A percentile compares a stretch with the other conserved stretches of the same genome.
phyloP scores from a whole-genome alignment of 2,888 invertebrate species.

The Cryptocephalus primarius region DNA sequence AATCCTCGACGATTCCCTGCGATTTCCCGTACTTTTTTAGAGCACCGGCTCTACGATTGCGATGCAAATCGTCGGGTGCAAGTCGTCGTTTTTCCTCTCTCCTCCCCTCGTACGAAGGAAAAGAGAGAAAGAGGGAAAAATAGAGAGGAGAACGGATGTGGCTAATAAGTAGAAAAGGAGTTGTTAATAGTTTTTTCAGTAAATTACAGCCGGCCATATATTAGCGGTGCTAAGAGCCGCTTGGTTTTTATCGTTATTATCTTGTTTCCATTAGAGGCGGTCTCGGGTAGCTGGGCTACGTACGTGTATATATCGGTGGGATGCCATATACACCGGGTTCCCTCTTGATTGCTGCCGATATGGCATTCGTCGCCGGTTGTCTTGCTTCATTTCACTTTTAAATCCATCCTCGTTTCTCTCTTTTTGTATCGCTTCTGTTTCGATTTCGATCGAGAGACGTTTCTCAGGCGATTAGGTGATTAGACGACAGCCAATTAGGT shows the following conservation, averaged over 20 bases:
- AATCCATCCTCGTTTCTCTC: constrained; percentile 2
- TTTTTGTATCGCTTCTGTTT: constrained; percentile 12
- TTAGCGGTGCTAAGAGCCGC: constrained; percentile 27
- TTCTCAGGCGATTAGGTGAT: constrained; percentile 8
- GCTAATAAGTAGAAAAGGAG: constrained; percentile 27
- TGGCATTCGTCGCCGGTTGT: constrained; percentile 8
- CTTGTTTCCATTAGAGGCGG: constrained; percentile 31
- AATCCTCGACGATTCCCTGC: too few species aligned
- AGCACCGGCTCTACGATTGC: too few species aligned
- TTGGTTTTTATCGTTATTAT: constrained; percentile 32
- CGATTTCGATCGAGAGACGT: constrained; percentile 14
- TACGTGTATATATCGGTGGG: constrained; percentile 20
- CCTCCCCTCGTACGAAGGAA: neutral
- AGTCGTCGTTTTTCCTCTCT: too few species aligned
- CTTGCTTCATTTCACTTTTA: neutral
- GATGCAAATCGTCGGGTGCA: too few species aligned
- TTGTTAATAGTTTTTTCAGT: constrained; percentile 25
- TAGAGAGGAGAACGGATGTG: too few species aligned
- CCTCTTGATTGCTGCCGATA: constrained; percentile 11
- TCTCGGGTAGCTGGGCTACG: constrained; percentile 25
- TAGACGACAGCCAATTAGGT: neutral
- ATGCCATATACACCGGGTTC: constrained; percentile 20
- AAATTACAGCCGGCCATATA: constrained; percentile 25
- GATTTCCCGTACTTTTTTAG: too few species aligned
- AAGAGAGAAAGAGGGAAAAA: too few species aligned